Conservation (phyloP, 2,888 invertebrate genomes). For the Trichopoda pennipes region DNA sequence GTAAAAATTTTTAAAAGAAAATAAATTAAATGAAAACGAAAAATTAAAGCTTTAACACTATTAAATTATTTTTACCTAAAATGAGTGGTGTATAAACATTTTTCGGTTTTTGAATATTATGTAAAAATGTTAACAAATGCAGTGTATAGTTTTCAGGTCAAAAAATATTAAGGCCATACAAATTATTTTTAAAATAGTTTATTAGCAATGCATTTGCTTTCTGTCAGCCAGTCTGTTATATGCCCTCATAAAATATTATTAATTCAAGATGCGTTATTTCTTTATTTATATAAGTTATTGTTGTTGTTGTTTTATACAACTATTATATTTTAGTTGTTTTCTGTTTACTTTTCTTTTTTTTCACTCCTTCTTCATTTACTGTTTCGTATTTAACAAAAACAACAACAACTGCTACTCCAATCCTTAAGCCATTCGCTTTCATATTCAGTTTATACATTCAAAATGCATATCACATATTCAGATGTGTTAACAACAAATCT, state of each 20-base stretch:
- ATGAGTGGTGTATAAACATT: no score
- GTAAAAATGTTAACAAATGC: no score
- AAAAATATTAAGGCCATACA: no score
- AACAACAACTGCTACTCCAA: background rate
- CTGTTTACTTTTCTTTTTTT: no score
- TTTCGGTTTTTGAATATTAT: no score
- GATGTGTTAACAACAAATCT: conserved; percentile 60
- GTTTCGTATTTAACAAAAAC: background rate
- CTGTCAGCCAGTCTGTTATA: background rate
- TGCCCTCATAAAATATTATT: conserved; percentile 36
- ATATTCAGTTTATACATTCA: conserved; percentile 40
- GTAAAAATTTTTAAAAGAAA: no score
- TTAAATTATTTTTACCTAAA: no score
- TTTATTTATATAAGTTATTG: conserved; percentile 9
- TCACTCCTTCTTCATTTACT: background rate
- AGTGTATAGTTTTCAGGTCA: no score
- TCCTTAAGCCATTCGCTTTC: background rate
- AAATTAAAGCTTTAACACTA: no score
- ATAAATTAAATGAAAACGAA: no score
- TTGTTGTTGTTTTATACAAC: conserved; percentile 18
- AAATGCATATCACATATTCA: conserved; percentile 63
- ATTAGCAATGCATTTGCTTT: background rate
- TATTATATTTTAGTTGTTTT: conserved; percentile 6
- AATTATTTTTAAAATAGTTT: no score
- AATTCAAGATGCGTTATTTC: conserved; percentile 53